Percentiles rank a stretch among this genome's conserved stretches.
Conservation (phyloP, 2,113 vertebrate genomes). For the Lamprologus lemairii region DNA sequence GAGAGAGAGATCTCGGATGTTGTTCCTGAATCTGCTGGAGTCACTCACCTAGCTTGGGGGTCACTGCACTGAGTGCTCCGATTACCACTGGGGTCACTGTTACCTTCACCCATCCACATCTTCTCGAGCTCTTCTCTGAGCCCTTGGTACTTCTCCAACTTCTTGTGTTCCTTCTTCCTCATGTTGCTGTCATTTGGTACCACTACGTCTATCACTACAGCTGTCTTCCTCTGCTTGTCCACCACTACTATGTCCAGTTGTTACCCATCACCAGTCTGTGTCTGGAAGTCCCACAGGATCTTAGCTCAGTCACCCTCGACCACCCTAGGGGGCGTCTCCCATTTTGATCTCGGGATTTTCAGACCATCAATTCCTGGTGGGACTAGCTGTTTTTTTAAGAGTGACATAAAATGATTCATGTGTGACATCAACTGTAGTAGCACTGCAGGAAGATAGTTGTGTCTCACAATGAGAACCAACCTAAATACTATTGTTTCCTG, state of each 20-base stretch:
- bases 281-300: background rate
- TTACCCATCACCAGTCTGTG: background rate
- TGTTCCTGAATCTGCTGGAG: background rate
- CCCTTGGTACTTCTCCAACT: background rate
- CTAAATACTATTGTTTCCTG: background rate
- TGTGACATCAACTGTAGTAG: background rate
- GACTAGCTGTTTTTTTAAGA: background rate
- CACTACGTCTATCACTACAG: background rate
- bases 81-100: background rate
- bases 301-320: background rate
- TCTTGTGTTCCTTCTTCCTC: background rate
- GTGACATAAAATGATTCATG: background rate
- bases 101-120: background rate
- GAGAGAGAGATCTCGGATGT: background rate
- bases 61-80: background rate
- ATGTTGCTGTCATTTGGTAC: background rate
- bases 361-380: background rate
- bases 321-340: background rate
- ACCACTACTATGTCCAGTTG: background rate
- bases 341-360: background rate
- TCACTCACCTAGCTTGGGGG: background rate
- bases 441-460: background rate
- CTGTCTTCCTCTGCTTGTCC: background rate
- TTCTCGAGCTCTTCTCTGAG: background rate
- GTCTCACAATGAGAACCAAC: background rate